phyloP scores from a whole-genome alignment of 30 jellyfish, hydroid and myxozoan species.

The Aurelia aurita complex sp. Pacific region DNA sequence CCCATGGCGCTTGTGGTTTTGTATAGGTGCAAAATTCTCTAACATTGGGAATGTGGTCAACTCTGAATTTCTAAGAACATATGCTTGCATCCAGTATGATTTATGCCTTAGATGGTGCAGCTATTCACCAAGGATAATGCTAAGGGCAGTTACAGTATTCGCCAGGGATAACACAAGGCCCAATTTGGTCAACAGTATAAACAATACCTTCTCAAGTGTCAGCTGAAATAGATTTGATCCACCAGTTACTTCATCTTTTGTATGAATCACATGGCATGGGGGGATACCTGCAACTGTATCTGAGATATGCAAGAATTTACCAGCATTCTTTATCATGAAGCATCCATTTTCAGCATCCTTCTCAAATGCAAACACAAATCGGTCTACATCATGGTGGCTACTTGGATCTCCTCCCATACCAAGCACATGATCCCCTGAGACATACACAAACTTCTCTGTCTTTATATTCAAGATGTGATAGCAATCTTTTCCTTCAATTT shows the following conservation, averaged over 20 bases:
- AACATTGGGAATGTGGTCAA: too few species aligned
- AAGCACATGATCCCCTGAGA: slow-evolving; percentile 38
- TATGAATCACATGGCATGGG: slow-evolving; percentile 38
- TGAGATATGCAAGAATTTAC: slow-evolving; percentile 29
- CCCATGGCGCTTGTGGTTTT: too few species aligned
- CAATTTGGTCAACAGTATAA: too few species aligned
- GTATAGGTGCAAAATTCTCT: too few species aligned
- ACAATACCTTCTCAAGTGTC: slow-evolving; percentile 31
- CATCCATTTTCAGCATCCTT: slow-evolving; percentile 20
- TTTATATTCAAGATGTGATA: slow-evolving; percentile 30
- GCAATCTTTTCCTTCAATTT: slow-evolving; percentile 9
- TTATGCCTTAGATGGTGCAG: too few species aligned
- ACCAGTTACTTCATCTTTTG: slow-evolving; percentile 16
- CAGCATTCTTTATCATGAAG: slow-evolving; percentile 29
- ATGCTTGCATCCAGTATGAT: too few species aligned
- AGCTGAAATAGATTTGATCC: slow-evolving; percentile 37
- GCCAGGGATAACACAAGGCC: too few species aligned
- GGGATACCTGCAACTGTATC: slow-evolving; percentile 55
- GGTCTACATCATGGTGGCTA: slow-evolving; percentile 8
- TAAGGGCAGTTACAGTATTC: too few species aligned
- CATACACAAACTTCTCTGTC: slow-evolving; percentile 58
- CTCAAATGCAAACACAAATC: slow-evolving; percentile 17
- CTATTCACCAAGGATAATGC: too few species aligned
- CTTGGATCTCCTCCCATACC: slow-evolving; percentile 51
- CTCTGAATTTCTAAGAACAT: too few species aligned